Evolutionary conservation across 35 echinoderm and acorn worm genomes (phyloP), one percentile per base, ranked within the genome.

Genomic region (Apostichopus japonicus): DNA sequence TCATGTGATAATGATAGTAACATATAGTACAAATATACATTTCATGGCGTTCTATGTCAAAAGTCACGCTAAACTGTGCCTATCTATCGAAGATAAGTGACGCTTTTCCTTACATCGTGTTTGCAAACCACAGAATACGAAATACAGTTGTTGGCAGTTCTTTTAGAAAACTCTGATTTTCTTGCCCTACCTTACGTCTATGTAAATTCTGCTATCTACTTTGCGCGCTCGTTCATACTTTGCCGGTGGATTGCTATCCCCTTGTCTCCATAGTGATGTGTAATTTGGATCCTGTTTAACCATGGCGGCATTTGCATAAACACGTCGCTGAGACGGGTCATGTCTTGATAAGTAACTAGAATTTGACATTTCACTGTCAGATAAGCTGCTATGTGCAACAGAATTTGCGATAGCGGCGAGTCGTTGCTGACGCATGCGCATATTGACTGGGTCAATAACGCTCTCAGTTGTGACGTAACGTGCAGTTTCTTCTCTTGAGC

Each of bases 161-260:
- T 44, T 44, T 1, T 44, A 44, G 33, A 44, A 44, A 44, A 44
- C 22, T 58, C 4, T 1, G 33, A 44, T 44, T 44, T 44, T 44
- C 33, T 44, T 44, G 33, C 33, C 33, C 56, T 87, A 87, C 21
- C 95, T 97, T 17, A 97, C 67, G 84, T 97, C 95, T 14, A 97
- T 97, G 79, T 97, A 97, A 92, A 97, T 97, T 97, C 95, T 94
- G 55, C 93, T 97, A 8, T 96, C 92, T 14, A 62, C 51, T 56
- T 71, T 92, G 9, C 72, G 80, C 17, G 75, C 83, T 59, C 82
- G 92, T 79, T 79, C 91, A 58, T 93, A 87, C 77, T 95, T 67
- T n/a, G 70, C n/a, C 27, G 23, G 27, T 90, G 77, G 67, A 21
- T 25, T 44, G 86, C 62, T 96, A 70, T 73, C 87, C 53, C 54